Evolutionary conservation across 2,888 invertebrate genomes (phyloP), one percentile per base, ranked within the genome.

Genomic region (Celastrina argiolus): DNA sequence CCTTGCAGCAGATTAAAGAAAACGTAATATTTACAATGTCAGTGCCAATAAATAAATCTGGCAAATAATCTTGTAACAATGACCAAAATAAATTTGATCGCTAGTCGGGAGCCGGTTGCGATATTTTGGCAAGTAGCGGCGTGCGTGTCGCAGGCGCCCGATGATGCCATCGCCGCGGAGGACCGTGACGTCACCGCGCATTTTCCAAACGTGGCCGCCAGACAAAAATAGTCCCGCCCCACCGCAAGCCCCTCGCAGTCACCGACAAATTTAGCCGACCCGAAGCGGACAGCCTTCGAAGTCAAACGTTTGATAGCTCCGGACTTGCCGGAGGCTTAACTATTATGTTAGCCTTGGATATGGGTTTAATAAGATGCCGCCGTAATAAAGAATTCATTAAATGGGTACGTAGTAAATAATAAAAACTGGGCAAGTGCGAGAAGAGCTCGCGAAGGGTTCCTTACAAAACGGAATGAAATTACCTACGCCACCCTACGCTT

Each of bases 131-230:
- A 88, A 84, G 83, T 82, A 81, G 83, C 79, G 74, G 81, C 78
- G 83, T 85, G 85, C 84, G 88, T 87, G 88, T 87, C 88, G 88
- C 85, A 83, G 78, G 74, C 82, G 83, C 78, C 75, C 84, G 88
- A 88, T 90, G 90, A 88, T 89, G 89, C 88, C 90, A 91, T 88
- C 90, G 89, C 89, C 81, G 83, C 81, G 82, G 88, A 85, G 83
- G 84, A 84, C 79, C 81, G 86, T 91, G 90, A 91, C 90, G 90
- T 90, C 89, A 89, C 80, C 88, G 77, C 81, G 81, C 89, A 87
- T 91, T 90, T 89, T 90, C 88, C 89, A 89, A 91, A 89, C 89
- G 89, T 88, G 88, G 88, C 89, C 86, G 89, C 87, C 90, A 91
- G 90, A 91, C 91, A 84, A 89, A 91, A 91, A 91, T 91, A 91